Base-by-base conservation (phyloP, 2,113 vertebrate genomes). In the Oxyura jamaicensis region DNA sequence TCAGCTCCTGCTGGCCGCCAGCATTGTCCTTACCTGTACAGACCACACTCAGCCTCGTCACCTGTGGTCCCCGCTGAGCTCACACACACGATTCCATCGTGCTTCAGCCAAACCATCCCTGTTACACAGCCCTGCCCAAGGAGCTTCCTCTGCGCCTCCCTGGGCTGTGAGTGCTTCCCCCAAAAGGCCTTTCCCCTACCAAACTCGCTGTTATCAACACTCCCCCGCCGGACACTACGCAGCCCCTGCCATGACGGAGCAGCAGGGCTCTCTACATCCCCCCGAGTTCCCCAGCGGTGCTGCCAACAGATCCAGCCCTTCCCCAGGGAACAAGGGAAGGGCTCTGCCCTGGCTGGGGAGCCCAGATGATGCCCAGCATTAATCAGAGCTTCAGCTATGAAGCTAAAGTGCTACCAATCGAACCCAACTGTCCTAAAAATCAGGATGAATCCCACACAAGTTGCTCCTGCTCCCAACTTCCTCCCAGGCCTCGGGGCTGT, bases 161-260 rank as follows among this genome's bases (percentile, higher is more conserved):
- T 0, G 1, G 3, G 8, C 39, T 58, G 33, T 3, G 26, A 65
- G 68, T 25, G 25, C 33, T 46, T 14, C 5, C 31, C 8, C 36
- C 18, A 9, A 29, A n/a, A 2, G 13, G 66, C 83, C 62, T 78
- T 62, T 90, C 29, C 66, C 52, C 39, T 35, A 25, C 6, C 39
- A 13, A 16, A 48, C 42, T 8, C 8, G 8, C 52, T 29, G 26
- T 26, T 17, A 28, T 16, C 52, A 55, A 16, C 4, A 6, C 22
- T 16, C 29, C 42, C 52, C 59, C 11, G 25, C 35, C 35, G 25
- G 7, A 20, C 56, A 22, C 73, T 13, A 6, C 22, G 58, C 23
- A 31, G 53, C 29, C 18, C 50, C 21, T 9, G 16, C 18, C 59
- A 81, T 14, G 8, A 29, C 5, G 11, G 36, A 23, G 52, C 73